A percentile compares a stretch with the other conserved stretches of the same genome.
phyloP scores from a whole-genome alignment of 2,888 invertebrate species.

The Eucera pruinosa region DNA sequence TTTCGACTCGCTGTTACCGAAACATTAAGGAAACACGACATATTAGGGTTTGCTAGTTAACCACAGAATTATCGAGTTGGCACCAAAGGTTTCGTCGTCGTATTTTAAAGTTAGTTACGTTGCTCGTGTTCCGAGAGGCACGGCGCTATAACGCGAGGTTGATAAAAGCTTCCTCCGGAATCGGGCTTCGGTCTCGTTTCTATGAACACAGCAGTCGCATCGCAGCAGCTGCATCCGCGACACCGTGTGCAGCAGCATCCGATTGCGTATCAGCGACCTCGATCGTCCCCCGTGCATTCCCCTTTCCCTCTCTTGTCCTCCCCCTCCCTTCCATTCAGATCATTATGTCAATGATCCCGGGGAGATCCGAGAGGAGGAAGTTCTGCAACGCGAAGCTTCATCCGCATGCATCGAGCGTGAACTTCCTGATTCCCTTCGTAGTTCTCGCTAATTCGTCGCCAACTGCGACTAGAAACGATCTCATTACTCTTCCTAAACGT shows the following conservation, averaged over 20 bases:
- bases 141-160: no score
- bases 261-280: slow-evolving; percentile 73
- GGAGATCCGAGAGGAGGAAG: slow-evolving; percentile 56
- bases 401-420: slow-evolving; percentile 54
- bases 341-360: slow-evolving; percentile 73
- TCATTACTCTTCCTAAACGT: neutral
- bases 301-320: slow-evolving; percentile 47
- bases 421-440: slow-evolving; percentile 56
- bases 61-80: no score
- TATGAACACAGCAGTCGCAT: slow-evolving; percentile 23
- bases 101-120: no score
- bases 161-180: slow-evolving; percentile 26
- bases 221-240: slow-evolving; percentile 39
- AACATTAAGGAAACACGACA: no score
- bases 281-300: slow-evolving; percentile 60
- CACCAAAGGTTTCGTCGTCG: no score
- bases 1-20: no score
- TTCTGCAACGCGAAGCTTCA: slow-evolving; percentile 42
- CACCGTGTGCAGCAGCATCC: slow-evolving; percentile 53
- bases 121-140: no score
- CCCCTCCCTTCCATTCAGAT: slow-evolving; percentile 59
- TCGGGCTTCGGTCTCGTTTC: slow-evolving; percentile 48
- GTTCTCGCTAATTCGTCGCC: slow-evolving; percentile 25
- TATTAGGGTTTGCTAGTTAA: no score
- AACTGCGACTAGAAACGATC: neutral